Evolutionary conservation across 2,888 invertebrate genomes (phyloP), one percentile per base, ranked within the genome.

Genomic region (Listrodromus nycthemerus): DNA sequence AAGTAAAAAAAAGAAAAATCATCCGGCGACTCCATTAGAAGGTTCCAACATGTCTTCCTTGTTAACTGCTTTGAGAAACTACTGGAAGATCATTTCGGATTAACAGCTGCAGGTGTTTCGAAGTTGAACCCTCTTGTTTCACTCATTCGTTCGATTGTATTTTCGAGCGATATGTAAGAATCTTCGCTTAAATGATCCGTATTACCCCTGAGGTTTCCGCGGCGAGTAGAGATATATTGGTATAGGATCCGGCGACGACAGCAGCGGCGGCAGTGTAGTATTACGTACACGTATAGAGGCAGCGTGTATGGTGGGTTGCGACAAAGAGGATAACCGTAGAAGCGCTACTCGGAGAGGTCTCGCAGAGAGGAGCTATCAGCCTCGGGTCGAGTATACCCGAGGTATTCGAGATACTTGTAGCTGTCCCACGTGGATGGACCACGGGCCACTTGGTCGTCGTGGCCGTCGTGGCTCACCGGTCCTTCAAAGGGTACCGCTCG

Each of bases 321-420:
- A 84, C 84, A 84, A 84, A 84, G 84, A 80, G 83, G 24, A 37
- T 41, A 55, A 66, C 55, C 67, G 65, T 48, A 66, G 66, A 55
- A 27, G 50, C 37, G 41, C 76, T 76, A 71, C 80, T 66, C 67
- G 48, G 41, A 67, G 67, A 41, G 67, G 37, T 82, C 80, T 88
- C 87, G 88, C 84, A 82, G 87, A 87, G 92, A 85, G 79, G 83
- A 85, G 86, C 84, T 78, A 91, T 91, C 90, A 87, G 89, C 80
- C 89, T 88, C 88, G 88, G 89, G 89, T 89, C 82, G 81, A 80
- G 86, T 74, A 80, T 83, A 83, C 80, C 82, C 88, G 86, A 91
- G 92, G 93, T 93, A 93, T 92, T 92, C 92, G 90, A 92, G 91
- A 91, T 90, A 90, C 92, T 92, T 93, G 93, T 93, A 92, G 90